A percentile compares a stretch with the other conserved stretches of the same genome.
These are phyloP conservation scores for Plagodis pulveraria DNA, from an alignment of 2,888 invertebrate genomes.

Conservation along the genomic window DNA sequence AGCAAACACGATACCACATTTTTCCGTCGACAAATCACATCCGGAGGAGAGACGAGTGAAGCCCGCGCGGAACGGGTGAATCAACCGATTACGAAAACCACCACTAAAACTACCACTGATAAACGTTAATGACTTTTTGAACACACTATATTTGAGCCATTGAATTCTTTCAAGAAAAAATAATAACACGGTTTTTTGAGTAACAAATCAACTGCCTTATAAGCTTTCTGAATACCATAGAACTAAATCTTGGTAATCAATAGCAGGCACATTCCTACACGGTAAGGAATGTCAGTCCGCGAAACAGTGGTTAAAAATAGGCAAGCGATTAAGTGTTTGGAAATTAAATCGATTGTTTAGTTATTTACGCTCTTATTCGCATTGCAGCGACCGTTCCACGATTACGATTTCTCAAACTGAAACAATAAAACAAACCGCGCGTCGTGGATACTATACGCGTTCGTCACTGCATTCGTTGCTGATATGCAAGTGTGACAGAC, in stretches of 20 bases:
- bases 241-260: conserved; percentile 28
- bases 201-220: too few species aligned
- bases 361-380: conserved; percentile 38
- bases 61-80: conserved; percentile 61
- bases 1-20: conserved; percentile 77
- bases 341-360: conserved; percentile 14
- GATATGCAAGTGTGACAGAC: conserved; percentile 58
- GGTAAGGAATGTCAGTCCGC: conserved; percentile 32
- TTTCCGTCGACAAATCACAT: conserved; percentile 83
- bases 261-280: conserved; percentile 46
- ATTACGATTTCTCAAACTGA: conserved; percentile 73
- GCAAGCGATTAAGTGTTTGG: conserved; percentile 6
- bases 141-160: conserved; percentile 1
- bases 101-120: conserved; percentile 62
- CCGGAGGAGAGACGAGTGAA: conserved; percentile 72
- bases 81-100: conserved; percentile 70
- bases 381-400: conserved; percentile 68
- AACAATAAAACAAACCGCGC: conserved; percentile 68
- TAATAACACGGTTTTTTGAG: too few species aligned
- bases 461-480: conserved; percentile 67
- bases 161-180: too few species aligned
- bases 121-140: conserved; percentile 54
- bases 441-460: conserved; percentile 67
- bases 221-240: conserved; percentile 3
- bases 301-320: conserved; percentile 19